These are phyloP conservation scores for Helicolenus hilgendorfi DNA, from an alignment of 2,797 vertebrate genomes.

Conservation along the genomic window DNA sequence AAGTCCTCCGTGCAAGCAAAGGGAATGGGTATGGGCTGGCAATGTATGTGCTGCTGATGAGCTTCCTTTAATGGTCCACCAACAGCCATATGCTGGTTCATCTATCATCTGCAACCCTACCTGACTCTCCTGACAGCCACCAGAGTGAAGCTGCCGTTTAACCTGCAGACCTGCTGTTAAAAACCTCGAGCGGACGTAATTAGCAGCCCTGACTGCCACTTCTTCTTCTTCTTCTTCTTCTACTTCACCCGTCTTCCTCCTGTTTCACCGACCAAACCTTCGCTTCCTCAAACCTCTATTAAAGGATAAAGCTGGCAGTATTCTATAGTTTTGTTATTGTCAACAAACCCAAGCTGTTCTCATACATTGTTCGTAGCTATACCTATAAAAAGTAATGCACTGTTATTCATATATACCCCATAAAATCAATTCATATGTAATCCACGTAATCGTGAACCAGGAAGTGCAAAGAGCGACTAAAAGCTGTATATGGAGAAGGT, in stretches of 20 bases:
- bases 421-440: not conserved
- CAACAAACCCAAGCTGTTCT: not conserved
- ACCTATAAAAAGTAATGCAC: not conserved
- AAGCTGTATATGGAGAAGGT: not conserved
- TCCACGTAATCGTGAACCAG: not conserved
- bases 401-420: not conserved
- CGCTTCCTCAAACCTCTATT: not conserved
- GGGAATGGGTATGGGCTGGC: constrained; percentile 20
- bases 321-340: not conserved
- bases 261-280: constrained; percentile 18
- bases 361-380: not conserved
- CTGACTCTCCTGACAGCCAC: constrained; percentile 60
- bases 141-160: constrained; percentile 61
- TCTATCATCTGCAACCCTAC: constrained; percentile 63
- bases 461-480: not conserved
- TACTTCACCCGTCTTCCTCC: not conserved
- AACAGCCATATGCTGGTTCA: constrained; percentile 52
- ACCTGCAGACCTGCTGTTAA: constrained; percentile 72
- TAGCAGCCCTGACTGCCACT: constrained; percentile 33
- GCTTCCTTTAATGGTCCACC: constrained; percentile 74
- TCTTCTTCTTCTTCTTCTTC: constrained; percentile 33
- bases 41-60: constrained; percentile 62
- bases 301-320: not conserved
- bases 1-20: constrained; percentile 34
- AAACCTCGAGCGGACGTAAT: constrained; percentile 60